Evolutionary conservation across 2,113 vertebrate species (phyloP).

Genomic region (Caranx melampygus): DNA sequence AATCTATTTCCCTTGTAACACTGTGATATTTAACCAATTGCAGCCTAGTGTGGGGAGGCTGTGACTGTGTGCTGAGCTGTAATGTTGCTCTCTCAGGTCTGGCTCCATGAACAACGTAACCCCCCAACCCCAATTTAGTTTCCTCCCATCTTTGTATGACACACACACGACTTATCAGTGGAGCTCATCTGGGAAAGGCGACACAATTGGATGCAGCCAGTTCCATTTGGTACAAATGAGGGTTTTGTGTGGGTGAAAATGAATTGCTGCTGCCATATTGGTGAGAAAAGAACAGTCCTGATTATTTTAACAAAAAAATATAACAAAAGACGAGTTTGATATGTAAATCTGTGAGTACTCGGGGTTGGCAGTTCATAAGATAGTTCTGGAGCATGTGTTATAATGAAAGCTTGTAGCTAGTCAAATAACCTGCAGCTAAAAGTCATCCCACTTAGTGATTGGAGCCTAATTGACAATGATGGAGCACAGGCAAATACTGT

Average conservation of each 20-base stretch:
- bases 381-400: conserved; percentile 31
- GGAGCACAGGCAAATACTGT: conserved; percentile 31
- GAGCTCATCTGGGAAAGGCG: conserved; percentile 38
- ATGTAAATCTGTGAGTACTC: conserved; percentile 51
- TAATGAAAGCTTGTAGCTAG: conserved; percentile 45
- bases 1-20: neutral
- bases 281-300: conserved; percentile 17
- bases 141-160: conserved; percentile 19
- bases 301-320: conserved; percentile 9
- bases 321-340: conserved; percentile 14
- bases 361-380: conserved; percentile 42
- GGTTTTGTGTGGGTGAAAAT: conserved; percentile 48
- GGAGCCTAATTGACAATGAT: conserved; percentile 59
- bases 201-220: conserved; percentile 15
- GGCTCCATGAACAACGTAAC: neutral
- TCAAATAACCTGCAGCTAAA: conserved; percentile 56
- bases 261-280: conserved; percentile 17
- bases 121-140: conserved; percentile 20
- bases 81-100: conserved; percentile 25
- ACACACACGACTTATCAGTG: conserved; percentile 27
- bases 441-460: conserved; percentile 54
- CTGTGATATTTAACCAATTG: neutral
- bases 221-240: conserved; percentile 25
- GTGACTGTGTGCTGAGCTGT: neutral
- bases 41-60: neutral